A percentile compares a stretch with the other conserved stretches of the same genome.
Conservation (phyloP, 1,140 invertebrate genomes). For the Papilio xuthus region DNA sequence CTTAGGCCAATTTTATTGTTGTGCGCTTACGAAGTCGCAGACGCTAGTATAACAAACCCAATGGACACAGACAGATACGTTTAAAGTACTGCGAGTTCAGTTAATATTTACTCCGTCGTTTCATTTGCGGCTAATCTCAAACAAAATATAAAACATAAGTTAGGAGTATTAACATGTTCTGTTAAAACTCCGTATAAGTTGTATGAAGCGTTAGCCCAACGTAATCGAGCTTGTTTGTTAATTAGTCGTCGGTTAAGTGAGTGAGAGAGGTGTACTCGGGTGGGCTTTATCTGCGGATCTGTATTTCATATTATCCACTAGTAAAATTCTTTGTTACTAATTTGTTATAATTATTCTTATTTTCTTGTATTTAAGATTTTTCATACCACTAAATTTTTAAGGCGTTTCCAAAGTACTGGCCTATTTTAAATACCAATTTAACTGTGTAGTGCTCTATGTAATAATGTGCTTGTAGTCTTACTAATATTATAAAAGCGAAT, state of each 20-base stretch:
- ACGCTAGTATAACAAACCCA: no score
- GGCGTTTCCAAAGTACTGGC: no score
- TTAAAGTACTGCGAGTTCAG: neutral
- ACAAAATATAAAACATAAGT: conserved; percentile 13
- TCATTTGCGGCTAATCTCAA: neutral
- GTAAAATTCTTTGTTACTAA: neutral
- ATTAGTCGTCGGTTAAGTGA: conserved; percentile 12
- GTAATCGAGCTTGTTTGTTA: conserved; percentile 24
- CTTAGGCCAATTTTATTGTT: no score
- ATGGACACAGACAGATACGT: neutral
- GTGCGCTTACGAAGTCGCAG: no score
- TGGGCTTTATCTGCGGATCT: neutral
- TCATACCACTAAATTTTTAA: no score
- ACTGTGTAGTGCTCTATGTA: no score
- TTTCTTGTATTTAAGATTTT: neutral
- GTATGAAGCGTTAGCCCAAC: conserved; percentile 3
- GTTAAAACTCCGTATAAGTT: conserved; percentile 25
- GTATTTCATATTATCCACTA: neutral
- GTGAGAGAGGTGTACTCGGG: conserved; percentile 22
- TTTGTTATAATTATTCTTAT: neutral
- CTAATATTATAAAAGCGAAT: no score
- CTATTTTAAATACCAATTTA: no score
- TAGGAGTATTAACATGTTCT: neutral
- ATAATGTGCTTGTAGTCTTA: no score
- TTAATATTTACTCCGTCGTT: neutral